phyloP scores from a whole-genome alignment of 2,797 vertebrate species.

The Pseudopleuronectes americanus region DNA sequence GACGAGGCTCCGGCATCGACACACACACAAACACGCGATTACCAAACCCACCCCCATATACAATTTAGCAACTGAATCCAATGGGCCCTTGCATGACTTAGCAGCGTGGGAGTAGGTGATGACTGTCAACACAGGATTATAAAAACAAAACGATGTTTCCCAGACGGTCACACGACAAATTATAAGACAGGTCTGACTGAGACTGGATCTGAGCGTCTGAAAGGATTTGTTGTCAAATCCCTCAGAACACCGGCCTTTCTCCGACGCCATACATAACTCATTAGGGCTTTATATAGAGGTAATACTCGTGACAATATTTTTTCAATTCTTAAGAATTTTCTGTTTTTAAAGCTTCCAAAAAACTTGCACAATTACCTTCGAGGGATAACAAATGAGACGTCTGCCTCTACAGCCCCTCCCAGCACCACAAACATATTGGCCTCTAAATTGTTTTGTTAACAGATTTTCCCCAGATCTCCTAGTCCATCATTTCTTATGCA shows the following conservation, averaged over 20 bases:
- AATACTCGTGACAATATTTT: slow-evolving; percentile 1
- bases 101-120: slow-evolving; percentile 42
- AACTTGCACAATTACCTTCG: slow-evolving; percentile 3
- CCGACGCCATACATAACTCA: slow-evolving; percentile 3
- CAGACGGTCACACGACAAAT: slow-evolving; percentile 6
- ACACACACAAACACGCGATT: slow-evolving; percentile 49
- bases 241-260: background rate
- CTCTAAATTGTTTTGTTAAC: background rate
- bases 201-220: slow-evolving; percentile 14
- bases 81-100: slow-evolving; percentile 23
- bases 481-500: background rate
- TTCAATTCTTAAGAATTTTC: slow-evolving; percentile 12
- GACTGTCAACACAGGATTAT: slow-evolving; percentile 67
- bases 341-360: slow-evolving; percentile 26
- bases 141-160: slow-evolving; percentile 25
- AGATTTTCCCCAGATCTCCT: no score
- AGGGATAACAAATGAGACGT: slow-evolving; percentile 5
- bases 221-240: slow-evolving; percentile 39
- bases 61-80: slow-evolving; percentile 34
- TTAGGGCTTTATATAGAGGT: slow-evolving; percentile 12
- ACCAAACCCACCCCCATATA: slow-evolving; percentile 16
- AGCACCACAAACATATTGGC: background rate
- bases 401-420: background rate
- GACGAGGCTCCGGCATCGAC: slow-evolving; percentile 35
- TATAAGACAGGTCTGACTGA: background rate